phyloP scores from a whole-genome alignment of 2,797 vertebrate genomes.

The Eulemur rubriventer region DNA sequence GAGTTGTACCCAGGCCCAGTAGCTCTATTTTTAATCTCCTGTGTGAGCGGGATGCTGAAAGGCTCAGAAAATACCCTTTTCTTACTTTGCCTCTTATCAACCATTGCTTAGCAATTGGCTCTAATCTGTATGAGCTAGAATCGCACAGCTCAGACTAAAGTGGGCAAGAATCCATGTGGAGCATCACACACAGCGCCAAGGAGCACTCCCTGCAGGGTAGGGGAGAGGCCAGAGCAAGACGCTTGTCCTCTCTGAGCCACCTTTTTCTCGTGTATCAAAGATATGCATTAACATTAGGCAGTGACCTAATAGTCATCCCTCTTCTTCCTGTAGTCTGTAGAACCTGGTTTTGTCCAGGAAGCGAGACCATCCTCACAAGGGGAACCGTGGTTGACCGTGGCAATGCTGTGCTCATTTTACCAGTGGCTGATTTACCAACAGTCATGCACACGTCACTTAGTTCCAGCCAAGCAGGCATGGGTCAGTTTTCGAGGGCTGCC shows the following conservation, averaged over 20 bases:
- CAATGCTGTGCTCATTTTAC: not conserved
- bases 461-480: no score
- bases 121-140: not conserved
- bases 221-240: not conserved
- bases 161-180: not conserved
- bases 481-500: not conserved
- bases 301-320: not conserved
- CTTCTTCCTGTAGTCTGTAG: not conserved
- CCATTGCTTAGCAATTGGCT: not conserved
- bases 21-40: not conserved
- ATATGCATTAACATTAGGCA: not conserved
- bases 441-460: not conserved
- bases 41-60: not conserved
- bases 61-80: not conserved
- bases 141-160: not conserved
- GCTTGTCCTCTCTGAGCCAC: not conserved
- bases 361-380: not conserved
- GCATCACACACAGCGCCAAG: not conserved
- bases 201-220: no score
- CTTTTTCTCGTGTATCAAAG: constrained; percentile 29
- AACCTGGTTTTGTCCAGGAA: not conserved
- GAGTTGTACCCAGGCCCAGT: not conserved
- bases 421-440: not conserved
- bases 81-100: not conserved
- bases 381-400: not conserved